Base-by-base conservation (phyloP, 2,888 invertebrate genomes). In the Rhorus exstirpatorius region DNA sequence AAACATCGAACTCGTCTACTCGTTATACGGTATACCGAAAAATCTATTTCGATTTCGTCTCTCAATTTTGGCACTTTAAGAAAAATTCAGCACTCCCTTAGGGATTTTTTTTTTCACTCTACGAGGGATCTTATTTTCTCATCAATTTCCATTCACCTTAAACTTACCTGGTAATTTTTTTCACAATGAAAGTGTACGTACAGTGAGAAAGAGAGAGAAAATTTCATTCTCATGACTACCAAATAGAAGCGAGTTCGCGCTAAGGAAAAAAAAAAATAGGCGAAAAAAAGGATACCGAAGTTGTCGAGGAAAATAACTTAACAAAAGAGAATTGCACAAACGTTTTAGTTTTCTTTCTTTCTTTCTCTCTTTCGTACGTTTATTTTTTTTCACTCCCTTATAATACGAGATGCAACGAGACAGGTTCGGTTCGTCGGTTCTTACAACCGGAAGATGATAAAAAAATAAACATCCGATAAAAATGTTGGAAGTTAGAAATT, bases 121-220 rank as follows among this genome's bases (percentile, higher is more conserved):
- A n/a, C n/a, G n/a, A n/a, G n/a, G n/a, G n/a, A n/a, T n/a, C n/a
- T n/a, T n/a, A 46, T 17, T 17, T 12, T 46, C 46, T 17, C 3
- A 46, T 14, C 14, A 46, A 14, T n/a, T n/a, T n/a, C n/a, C n/a
- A n/a, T n/a, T n/a, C n/a, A n/a, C n/a, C n/a, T n/a, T n/a, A 67
- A 81, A 68, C 38, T 81, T 68, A 49, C 53, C 68, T 81, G 74
- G 79, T 81, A 78, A 74, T 74, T 81, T 68, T 81, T 58, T 12
- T 31, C 1, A 19, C 75, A 26, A 63, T 19, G 68, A 55, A 61
- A 44, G 63, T 49, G 41, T 17, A 31, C 21, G 44, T 19, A 76
- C 63, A 71, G 41, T 31, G 4, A 46, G 46, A 38, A 14, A 31
- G 19, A 60, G 19, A 35, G 44, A 65, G 71, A 72, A 79, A 82